These are phyloP conservation scores for Lasioglossum marginatum DNA, from an alignment of 2,888 invertebrate genomes.

Conservation along the genomic window DNA sequence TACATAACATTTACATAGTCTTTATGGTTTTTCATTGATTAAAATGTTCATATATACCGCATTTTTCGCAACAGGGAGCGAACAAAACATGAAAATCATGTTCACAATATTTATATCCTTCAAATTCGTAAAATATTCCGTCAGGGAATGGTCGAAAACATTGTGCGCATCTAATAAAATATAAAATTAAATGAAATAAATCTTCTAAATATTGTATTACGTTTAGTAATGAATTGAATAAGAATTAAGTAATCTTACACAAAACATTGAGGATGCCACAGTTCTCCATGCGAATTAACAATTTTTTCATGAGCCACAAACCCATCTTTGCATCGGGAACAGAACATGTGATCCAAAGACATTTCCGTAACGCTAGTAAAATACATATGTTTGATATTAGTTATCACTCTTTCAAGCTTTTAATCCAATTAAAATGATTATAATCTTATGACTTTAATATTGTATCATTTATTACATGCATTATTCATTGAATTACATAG, in stretches of 20 bases:
- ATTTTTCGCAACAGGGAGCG: conserved; percentile 94
- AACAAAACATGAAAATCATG: conserved; percentile 99
- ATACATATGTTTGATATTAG: not conserved
- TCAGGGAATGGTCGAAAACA: conserved; percentile 99
- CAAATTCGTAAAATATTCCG: conserved; percentile 99
- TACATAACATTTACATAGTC: not conserved
- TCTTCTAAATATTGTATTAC: not conserved
- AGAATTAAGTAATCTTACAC: conserved; percentile 90
- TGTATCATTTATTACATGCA: not conserved
- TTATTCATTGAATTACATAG: not conserved
- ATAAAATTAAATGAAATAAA: conserved; percentile 10
- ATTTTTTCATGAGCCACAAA: conserved; percentile 99
- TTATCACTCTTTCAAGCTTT: not conserved
- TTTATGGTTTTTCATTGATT: not conserved
- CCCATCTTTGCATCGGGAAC: conserved; percentile 97
- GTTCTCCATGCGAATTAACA: conserved; percentile 98
- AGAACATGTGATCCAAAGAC: conserved; percentile 97
- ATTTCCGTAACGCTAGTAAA: conserved; percentile 86
- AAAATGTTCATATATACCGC: conserved; percentile 85
- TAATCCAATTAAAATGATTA: not conserved
- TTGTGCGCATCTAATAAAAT: conserved; percentile 93
- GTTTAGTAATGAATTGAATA: not conserved
- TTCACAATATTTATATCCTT: conserved; percentile 99
- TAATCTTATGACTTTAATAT: not conserved
- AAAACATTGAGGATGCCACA: conserved; percentile 99